These are phyloP conservation scores for Listrodromus nycthemerus DNA, from an alignment of 2,888 invertebrate species.

Conservation along the genomic window DNA sequence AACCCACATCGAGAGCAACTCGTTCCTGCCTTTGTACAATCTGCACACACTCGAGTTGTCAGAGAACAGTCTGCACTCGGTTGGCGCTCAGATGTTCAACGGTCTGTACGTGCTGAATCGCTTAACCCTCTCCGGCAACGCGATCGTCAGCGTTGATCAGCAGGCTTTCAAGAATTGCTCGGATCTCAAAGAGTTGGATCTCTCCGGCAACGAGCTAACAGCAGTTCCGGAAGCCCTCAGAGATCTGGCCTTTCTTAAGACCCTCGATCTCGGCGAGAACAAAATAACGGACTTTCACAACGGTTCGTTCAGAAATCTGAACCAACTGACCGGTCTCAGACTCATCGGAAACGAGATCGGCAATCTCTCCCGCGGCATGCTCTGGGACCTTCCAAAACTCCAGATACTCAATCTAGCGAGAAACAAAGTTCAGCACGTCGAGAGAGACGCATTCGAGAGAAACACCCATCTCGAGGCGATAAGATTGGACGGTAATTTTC, in stretches of 20 bases:
- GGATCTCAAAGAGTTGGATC: slow-evolving; percentile 94
- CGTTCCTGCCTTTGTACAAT: slow-evolving; percentile 94
- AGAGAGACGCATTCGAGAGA: slow-evolving; percentile 92
- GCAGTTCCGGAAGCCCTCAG: slow-evolving; percentile 93
- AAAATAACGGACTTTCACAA: slow-evolving; percentile 93
- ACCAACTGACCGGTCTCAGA: slow-evolving; percentile 94
- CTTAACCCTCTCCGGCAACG: slow-evolving; percentile 94
- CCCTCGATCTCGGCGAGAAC: slow-evolving; percentile 96
- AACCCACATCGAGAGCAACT: slow-evolving; percentile 94
- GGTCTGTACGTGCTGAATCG: slow-evolving; percentile 93
- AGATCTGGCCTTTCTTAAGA: slow-evolving; percentile 93
- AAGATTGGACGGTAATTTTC: slow-evolving; percentile 94
- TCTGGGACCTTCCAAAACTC: slow-evolving; percentile 93
- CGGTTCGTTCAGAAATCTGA: slow-evolving; percentile 93
- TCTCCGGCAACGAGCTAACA: slow-evolving; percentile 93
- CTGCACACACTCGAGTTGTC: slow-evolving; percentile 95
- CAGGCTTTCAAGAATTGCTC: slow-evolving; percentile 95
- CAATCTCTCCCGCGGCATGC: slow-evolving; percentile 93
- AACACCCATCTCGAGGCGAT: slow-evolving; percentile 94
- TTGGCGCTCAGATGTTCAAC: slow-evolving; percentile 93
- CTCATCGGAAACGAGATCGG: slow-evolving; percentile 96
- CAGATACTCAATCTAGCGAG: slow-evolving; percentile 95
- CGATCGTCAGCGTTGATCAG: slow-evolving; percentile 91
- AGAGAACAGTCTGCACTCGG: slow-evolving; percentile 93
- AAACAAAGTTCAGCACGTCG: slow-evolving; percentile 94